Evolutionary conservation across 2,113 vertebrate genomes (phyloP), one percentile per base, ranked within the genome.

Genomic region (Ptychochromis oligacanthus): DNA sequence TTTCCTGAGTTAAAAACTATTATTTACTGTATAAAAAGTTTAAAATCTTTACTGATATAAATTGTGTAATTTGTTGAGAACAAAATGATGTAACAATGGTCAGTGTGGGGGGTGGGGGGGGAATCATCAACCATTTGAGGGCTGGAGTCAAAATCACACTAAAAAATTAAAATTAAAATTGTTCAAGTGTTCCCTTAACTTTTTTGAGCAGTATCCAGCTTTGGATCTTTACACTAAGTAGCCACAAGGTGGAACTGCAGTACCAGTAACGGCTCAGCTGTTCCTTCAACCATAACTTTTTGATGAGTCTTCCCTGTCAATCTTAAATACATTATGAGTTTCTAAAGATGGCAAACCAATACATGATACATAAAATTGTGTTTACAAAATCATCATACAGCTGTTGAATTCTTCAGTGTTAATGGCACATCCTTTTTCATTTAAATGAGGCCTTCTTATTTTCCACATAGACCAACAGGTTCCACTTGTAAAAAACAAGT

Each of bases 191-290:
- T 31, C 28, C 28, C 4, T 31, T 31, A 31, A 31, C 4, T 31
- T 31, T 31, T 31, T 31, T 2, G 28, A 31, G 28, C 28, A 31
- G 4, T 31, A 9, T 36, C 0, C 2, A 65, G 15, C 5, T 52
- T 31, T 20, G 8, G 7, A 60, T 26, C 28, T n/a, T 14, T 61
- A n/a, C 75, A 60, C 31, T 24, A 9, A 2, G 61, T 79, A 6
- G 60, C 88, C 92, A 91, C 79, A 81, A 0, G 4, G 84, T 80
- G 90, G 83, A 18, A 89, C 86, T 87, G 34, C 24, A 84, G 81
- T 6, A 24, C 43, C 9, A 59, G 7, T 31, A 28, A 52, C 34
- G 40, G 14, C 24, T 62, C 24, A 64, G 24, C 43, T 70, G 36
- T 34, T 18, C n/a, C 10, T n/a, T 20, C 12, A 34, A 10, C 2